Base-by-base conservation (phyloP, 2,113 vertebrate genomes). In the Crotophaga sulcirostris region DNA sequence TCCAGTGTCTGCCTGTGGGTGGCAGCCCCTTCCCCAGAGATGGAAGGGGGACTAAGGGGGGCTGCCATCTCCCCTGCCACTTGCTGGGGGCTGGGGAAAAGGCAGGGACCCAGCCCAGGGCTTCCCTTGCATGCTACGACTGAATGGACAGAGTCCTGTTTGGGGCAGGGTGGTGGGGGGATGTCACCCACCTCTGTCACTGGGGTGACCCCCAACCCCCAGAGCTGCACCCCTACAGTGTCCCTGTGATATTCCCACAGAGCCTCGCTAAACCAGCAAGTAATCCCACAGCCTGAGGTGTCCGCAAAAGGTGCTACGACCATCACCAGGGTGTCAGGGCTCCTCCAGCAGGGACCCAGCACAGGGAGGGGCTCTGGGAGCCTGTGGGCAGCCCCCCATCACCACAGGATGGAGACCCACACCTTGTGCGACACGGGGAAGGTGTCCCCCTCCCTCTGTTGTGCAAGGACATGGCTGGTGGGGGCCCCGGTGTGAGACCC, bases 311-410 rank as follows among this genome's bases (percentile, higher is more conserved):
- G 10, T 20, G 47, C 11, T 13, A 3, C 29, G 5, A 64, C 59
- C 34, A 5, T 34, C 68, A 1, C 7, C 8, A 11, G 4, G 55
- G 49, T 15, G 6, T 10, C 6, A 2, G 83, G 54, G 63, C 40
- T 28, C 70, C 64, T 15, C 47, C 7, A 4, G 58, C 45, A 25
- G 34, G 47, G 21, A 62, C 10, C 21, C 23, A 16, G 40, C 7
- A 19, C 38, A 6, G n/a, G 5, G 26, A n/a, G n/a, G 51, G 34
- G 23, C 36, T 62, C 12, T 5, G 14, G 24, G 26, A 11, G 33
- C 31, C 63, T 36, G 29, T 0, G 36, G 56, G 11, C 36, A 78
- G 38, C 0, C n/a, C 14, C 20, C 7, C 47, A 9, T 0, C 9
- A 1, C 38, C 2, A 13, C 51, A 9, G 21, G 21, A 7, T 2